Conservation (phyloP, 2,888 invertebrate species). For the Acanthosepion pharaonis region DNA sequence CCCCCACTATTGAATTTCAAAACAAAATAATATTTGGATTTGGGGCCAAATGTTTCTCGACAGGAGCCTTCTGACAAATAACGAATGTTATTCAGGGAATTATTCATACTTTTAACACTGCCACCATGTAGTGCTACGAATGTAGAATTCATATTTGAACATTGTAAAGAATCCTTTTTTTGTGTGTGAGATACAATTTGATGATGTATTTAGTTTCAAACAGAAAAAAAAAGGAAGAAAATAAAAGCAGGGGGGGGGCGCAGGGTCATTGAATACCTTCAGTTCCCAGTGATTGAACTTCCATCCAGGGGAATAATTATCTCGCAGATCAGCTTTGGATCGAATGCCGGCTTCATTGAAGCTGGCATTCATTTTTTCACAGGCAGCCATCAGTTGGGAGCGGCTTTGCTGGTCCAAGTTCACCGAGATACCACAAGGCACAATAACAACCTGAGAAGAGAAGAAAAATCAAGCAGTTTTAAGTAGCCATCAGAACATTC, state of each 20-base stretch:
- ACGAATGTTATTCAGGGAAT: too few relatives aligned
- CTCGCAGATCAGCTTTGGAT: constrained; percentile 89
- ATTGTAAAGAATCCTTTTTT: too few relatives aligned
- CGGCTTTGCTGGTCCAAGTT: constrained; percentile 84
- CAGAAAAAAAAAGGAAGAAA: not conserved
- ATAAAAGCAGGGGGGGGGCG: not conserved
- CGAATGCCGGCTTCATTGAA: constrained; percentile 81
- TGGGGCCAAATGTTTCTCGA: too few relatives aligned
- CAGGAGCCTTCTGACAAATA: too few relatives aligned
- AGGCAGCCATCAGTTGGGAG: constrained; percentile 80
- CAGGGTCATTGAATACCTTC: constrained; percentile 78
- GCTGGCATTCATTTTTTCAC: constrained; percentile 81
- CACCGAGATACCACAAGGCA: constrained; percentile 96
- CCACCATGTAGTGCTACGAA: too few relatives aligned
- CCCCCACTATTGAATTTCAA: too few relatives aligned
- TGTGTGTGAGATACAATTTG: too few relatives aligned
- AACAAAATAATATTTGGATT: too few relatives aligned
- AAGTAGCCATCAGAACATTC: not conserved
- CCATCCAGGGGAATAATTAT: constrained; percentile 99
- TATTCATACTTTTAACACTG: too few relatives aligned
- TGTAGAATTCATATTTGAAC: too few relatives aligned
- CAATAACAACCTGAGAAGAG: constrained; percentile 81
- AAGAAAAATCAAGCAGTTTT: not conserved
- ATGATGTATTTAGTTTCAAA: too few relatives aligned
- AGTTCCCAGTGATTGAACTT: constrained; percentile 98